phyloP scores from a whole-genome alignment of 2,113 vertebrate species.

The Tursiops truncatus region DNA sequence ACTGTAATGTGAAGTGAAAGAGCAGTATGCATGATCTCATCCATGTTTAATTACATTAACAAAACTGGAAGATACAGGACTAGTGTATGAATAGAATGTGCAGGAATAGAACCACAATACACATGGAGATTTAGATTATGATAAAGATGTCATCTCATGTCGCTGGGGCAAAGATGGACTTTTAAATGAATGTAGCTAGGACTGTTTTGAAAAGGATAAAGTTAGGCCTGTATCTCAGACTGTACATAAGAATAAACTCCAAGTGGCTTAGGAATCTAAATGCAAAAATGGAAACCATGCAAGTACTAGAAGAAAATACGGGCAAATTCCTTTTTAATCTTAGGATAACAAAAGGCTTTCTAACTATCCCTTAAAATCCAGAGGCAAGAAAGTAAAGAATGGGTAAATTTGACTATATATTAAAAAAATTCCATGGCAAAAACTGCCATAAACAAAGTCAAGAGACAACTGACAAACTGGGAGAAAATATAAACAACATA shows the following conservation, averaged over 20 bases:
- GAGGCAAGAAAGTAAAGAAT: not conserved
- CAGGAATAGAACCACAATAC: not conserved
- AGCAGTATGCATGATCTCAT: slow-evolving; percentile 13
- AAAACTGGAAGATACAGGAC: not conserved
- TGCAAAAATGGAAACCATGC: not conserved
- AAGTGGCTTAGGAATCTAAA: not conserved
- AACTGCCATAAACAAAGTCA: not conserved
- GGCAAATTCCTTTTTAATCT: not conserved
- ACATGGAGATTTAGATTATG: not conserved
- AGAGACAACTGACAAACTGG: not conserved
- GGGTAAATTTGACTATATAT: not conserved
- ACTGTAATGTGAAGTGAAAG: slow-evolving; percentile 5
- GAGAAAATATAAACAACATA: not conserved
- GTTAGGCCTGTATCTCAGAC: not conserved
- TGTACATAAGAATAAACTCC: not conserved
- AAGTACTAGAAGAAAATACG: not conserved
- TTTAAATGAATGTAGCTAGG: not conserved
- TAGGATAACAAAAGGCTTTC: not conserved
- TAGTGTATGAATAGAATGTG: not conserved
- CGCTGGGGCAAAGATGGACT: not conserved
- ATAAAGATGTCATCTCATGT: slow-evolving; percentile 3
- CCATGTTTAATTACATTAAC: slow-evolving; percentile 44
- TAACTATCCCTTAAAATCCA: not conserved
- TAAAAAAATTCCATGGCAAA: not conserved
- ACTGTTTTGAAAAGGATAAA: not conserved